phyloP scores from a whole-genome alignment of 2,113 vertebrate species.

The Orientallactaga bullata region DNA sequence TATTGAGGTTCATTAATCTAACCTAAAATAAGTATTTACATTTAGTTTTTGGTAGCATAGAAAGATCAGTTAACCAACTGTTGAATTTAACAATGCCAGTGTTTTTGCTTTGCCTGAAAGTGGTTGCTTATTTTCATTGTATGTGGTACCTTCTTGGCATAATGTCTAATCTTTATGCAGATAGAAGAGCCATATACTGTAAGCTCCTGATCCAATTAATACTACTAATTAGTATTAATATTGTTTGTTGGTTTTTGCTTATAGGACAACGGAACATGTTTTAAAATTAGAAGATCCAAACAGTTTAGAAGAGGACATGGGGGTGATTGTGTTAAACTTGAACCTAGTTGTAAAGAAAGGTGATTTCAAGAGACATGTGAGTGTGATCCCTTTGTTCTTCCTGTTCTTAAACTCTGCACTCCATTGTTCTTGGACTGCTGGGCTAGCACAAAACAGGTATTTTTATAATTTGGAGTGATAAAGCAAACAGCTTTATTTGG shows the following conservation, averaged over 20 bases:
- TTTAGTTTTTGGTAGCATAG: not conserved
- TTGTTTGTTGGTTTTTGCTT: not conserved
- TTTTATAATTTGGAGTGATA: not conserved
- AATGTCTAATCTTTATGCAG: not conserved
- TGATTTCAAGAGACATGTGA: conserved; percentile 93
- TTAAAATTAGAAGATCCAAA: conserved; percentile 93
- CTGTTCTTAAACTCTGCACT: not conserved
- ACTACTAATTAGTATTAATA: not conserved
- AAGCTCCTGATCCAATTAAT: not conserved
- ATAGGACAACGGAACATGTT: conserved; percentile 90
- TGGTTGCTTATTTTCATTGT: not conserved
- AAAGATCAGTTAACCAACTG: not conserved
- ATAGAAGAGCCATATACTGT: not conserved
- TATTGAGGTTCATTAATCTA: not conserved
- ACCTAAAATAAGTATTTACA: not conserved
- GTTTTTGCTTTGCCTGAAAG: not conserved
- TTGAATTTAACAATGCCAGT: not conserved
- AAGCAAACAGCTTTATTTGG: not conserved
- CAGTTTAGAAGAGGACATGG: conserved; percentile 96
- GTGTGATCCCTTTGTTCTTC: conserved; percentile 44
- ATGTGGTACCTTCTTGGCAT: not conserved
- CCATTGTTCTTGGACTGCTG: not conserved
- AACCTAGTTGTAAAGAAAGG: conserved; percentile 92
- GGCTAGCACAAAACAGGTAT: not conserved
- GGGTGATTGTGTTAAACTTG: conserved; percentile 92